Conservation (phyloP, 2,888 invertebrate genomes). For the Pyrrhia umbra region DNA sequence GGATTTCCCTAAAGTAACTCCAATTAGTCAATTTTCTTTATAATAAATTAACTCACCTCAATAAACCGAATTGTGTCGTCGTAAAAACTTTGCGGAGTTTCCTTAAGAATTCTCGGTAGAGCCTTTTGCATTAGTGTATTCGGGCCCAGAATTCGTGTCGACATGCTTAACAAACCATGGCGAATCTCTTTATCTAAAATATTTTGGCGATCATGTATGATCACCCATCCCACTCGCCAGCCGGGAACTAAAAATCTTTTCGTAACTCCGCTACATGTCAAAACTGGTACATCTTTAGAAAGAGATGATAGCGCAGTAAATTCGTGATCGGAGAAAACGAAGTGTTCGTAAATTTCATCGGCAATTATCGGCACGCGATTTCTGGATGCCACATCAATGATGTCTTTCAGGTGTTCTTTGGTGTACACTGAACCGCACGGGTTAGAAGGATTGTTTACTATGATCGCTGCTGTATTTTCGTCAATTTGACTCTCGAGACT, state of each 20-base stretch:
- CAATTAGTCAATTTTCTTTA: no score
- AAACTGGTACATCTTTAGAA: conserved; percentile 96
- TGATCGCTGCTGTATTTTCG: conserved; percentile 95
- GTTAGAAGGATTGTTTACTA: conserved; percentile 99
- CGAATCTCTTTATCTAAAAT: conserved; percentile 89
- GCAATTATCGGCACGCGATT: conserved; percentile 97
- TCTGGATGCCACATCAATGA: conserved; percentile 94
- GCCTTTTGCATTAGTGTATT: conserved; percentile 97
- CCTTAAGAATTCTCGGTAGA: conserved; percentile 94
- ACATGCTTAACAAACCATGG: conserved; percentile 91
- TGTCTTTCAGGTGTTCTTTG: conserved; percentile 93
- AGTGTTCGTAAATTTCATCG: conserved; percentile 99
- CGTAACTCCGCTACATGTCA: conserved; percentile 98
- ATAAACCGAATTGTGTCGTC: conserved; percentile 91
- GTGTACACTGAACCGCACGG: conserved; percentile 99
- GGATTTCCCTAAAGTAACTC: no score
- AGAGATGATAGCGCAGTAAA: conserved; percentile 96
- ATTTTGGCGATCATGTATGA: conserved; percentile 95
- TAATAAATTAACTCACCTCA: conserved; percentile 73
- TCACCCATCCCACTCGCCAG: conserved; percentile 99
- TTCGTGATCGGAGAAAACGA: conserved; percentile 95
- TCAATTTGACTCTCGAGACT: conserved; percentile 97
- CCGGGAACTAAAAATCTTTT: conserved; percentile 99
- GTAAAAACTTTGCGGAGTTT: conserved; percentile 95
- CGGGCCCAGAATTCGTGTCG: conserved; percentile 97